These are phyloP conservation scores for Dufourea novaeangliae DNA, from an alignment of 1,140 invertebrate species.

Conservation along the genomic window DNA sequence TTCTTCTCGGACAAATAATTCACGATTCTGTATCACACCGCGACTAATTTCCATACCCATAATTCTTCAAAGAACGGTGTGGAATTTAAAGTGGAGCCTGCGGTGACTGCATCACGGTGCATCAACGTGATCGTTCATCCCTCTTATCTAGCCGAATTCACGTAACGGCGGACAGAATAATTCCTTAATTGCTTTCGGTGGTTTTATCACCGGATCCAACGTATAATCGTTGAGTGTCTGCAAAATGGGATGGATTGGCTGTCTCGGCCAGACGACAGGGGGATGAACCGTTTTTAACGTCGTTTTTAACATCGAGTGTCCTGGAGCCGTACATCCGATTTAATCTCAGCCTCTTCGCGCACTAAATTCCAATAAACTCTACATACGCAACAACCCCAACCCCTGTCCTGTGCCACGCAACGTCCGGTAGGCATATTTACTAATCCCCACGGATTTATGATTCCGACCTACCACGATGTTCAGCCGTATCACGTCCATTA, in stretches of 20 bases:
- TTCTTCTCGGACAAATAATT: not conserved
- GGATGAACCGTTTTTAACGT: not conserved
- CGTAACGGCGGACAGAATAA: not conserved
- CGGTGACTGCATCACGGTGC: not conserved
- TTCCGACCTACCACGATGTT: slow-evolving; percentile 26
- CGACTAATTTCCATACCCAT: slow-evolving; percentile 23
- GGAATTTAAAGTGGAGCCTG: not conserved
- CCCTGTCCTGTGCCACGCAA: not conserved
- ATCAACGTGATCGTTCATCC: not conserved
- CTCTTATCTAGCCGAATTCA: not conserved
- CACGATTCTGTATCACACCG: too few relatives aligned
- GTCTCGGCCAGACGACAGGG: too few relatives aligned
- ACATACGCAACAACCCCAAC: not conserved
- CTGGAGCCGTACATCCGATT: slow-evolving; percentile 8
- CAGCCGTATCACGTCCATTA: slow-evolving; percentile 34
- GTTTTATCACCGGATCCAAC: not conserved
- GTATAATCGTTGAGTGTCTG: too few relatives aligned
- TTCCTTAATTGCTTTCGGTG: not conserved
- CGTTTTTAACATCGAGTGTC: slow-evolving; percentile 15
- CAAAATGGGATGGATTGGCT: too few relatives aligned
- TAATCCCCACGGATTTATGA: slow-evolving; percentile 46
- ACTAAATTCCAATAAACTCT: slow-evolving; percentile 31
- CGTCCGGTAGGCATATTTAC: slow-evolving; percentile 41
- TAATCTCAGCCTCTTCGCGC: slow-evolving; percentile 25
- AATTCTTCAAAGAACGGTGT: slow-evolving; percentile 12